Conservation (phyloP, 2,888 invertebrate species). For the Lasiommata megera region DNA sequence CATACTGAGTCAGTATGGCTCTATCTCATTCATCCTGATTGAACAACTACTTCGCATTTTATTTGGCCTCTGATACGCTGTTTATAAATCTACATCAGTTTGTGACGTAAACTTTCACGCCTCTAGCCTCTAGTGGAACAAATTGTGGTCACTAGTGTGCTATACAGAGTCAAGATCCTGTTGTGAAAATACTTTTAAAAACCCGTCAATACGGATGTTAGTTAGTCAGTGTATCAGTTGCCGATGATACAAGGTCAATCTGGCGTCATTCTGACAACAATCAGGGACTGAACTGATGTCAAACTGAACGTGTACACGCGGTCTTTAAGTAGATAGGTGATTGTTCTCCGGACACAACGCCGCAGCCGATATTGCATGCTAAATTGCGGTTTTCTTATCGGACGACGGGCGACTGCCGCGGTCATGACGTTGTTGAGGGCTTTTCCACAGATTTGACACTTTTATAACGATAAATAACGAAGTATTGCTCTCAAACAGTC, state of each 20-base stretch:
- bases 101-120: too few species aligned
- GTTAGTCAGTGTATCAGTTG: too few species aligned
- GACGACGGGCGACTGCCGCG: conserved; percentile 59
- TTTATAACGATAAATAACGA: conserved; percentile 35
- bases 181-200: neutral
- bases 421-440: conserved; percentile 60
- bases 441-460: conserved; percentile 25
- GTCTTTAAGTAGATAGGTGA: conserved; percentile 36
- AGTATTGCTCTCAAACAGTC: conserved; percentile 67
- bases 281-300: neutral
- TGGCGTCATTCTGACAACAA: neutral
- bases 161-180: neutral
- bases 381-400: conserved; percentile 38
- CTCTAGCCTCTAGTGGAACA: too few species aligned
- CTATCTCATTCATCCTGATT: too few species aligned
- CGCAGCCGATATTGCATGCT: conserved; percentile 63
- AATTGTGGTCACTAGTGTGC: too few species aligned
- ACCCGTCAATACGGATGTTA: too few species aligned
- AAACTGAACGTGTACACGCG: neutral
- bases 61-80: too few species aligned
- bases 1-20: neutral
- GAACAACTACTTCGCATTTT: too few species aligned
- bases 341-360: conserved; percentile 53
- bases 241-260: too few species aligned
- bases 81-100: too few species aligned